A percentile compares a stretch with the other conserved stretches of the same genome.
These are phyloP conservation scores for Rutilus rutilus DNA, from an alignment of 2,113 vertebrate genomes.

Conservation along the genomic window DNA sequence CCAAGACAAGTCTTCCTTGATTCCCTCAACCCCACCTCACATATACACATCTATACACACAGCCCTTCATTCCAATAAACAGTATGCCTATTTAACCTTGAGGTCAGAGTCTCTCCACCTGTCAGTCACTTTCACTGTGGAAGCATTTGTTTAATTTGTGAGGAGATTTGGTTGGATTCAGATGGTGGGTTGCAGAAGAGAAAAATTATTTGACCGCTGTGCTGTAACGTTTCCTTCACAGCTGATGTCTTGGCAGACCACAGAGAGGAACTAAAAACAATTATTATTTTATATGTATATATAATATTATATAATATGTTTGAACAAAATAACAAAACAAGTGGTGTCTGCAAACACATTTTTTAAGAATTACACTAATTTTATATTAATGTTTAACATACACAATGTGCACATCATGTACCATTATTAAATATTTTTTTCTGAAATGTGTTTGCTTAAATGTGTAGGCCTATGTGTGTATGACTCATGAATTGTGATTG, in stretches of 20 bases:
- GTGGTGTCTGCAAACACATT: not conserved
- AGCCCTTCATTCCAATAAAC: slow-evolving; percentile 29
- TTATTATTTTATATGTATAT: not conserved
- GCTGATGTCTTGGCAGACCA: not conserved
- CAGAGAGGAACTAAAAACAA: not conserved
- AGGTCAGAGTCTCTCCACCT: slow-evolving; percentile 17
- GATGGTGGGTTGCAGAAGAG: not conserved
- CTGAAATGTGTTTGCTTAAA: not conserved
- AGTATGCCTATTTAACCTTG: slow-evolving; percentile 20
- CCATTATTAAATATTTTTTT: not conserved
- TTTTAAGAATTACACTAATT: not conserved
- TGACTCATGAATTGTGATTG: not conserved
- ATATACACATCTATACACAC: slow-evolving; percentile 32
- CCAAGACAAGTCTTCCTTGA: slow-evolving; percentile 29
- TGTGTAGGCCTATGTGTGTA: not conserved
- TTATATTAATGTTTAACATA: not conserved
- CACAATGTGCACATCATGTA: not conserved
- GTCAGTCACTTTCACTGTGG: slow-evolving; percentile 4
- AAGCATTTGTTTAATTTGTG: slow-evolving; percentile 40
- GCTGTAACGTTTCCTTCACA: not conserved
- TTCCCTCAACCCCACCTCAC: slow-evolving; percentile 7
- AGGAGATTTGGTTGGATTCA: slow-evolving; percentile 32
- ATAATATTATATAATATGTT: no score
- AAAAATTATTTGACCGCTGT: not conserved
- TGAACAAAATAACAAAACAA: not conserved